Evolutionary conservation across 2,797 vertebrate genomes (phyloP).

Genomic region (Euthynnus affinis): DNA sequence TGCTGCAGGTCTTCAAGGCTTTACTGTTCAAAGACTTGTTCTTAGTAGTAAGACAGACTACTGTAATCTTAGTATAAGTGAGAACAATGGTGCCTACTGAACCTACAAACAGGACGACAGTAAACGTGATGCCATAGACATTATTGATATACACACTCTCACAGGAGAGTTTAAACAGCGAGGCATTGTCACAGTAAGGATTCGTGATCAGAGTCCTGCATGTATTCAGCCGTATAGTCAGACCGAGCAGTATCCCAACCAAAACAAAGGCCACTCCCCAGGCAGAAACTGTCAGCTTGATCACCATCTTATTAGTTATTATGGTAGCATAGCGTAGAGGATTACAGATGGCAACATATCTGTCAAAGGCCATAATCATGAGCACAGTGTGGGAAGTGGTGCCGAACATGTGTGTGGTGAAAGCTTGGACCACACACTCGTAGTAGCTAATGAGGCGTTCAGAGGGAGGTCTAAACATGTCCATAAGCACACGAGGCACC

Average conservation of each 20-base stretch:
- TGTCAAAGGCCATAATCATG: conserved; percentile 89
- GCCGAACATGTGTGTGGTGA: conserved; percentile 82
- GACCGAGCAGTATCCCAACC: conserved; percentile 52
- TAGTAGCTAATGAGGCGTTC: conserved; percentile 83
- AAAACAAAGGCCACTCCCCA: conserved; percentile 63
- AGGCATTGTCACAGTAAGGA: conserved; percentile 85
- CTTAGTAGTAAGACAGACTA: conserved; percentile 61
- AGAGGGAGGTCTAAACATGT: conserved; percentile 78
- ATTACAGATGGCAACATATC: conserved; percentile 87
- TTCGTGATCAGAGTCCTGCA: conserved; percentile 80
- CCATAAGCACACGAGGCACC: conserved; percentile 78
- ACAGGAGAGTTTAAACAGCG: conserved; percentile 83
- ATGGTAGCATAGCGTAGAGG: conserved; percentile 80
- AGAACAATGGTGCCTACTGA: conserved; percentile 64
- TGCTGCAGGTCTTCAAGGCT: conserved; percentile 72
- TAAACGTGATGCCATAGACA: conserved; percentile 80
- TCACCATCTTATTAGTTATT: conserved; percentile 78
- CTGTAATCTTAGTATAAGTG: conserved; percentile 76
- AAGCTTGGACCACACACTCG: conserved; percentile 86
- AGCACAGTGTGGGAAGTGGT: conserved; percentile 83
- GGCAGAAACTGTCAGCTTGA: conserved; percentile 69
- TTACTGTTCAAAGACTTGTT: conserved; percentile 62
- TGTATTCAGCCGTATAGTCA: conserved; percentile 49
- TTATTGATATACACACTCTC: conserved; percentile 81
- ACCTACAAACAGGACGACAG: conserved; percentile 58